Evolutionary conservation across 2,888 invertebrate species (phyloP).

Genomic region (Amphipyra tragopoginis): DNA sequence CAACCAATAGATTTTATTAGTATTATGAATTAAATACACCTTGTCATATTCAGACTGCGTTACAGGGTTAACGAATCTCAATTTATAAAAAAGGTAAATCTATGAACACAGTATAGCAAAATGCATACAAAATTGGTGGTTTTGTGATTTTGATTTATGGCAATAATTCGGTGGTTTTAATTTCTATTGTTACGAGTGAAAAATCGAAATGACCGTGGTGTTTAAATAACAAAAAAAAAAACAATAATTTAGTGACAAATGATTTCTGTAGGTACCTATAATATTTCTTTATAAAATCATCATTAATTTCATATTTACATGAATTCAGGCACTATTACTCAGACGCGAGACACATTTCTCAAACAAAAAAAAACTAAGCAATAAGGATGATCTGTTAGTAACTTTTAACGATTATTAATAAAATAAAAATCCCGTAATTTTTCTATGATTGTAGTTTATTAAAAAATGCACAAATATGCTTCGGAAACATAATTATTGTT

Average conservation of each 20-base stretch:
- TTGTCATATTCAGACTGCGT: background rate
- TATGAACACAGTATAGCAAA: conserved; percentile 30
- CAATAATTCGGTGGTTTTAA: conserved; percentile 52
- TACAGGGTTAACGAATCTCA: conserved; percentile 8
- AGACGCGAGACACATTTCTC: no score
- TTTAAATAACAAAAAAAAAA: no score
- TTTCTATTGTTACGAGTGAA: conserved; percentile 34
- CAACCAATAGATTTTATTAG: no score
- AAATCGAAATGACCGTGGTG: background rate
- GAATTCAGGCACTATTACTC: no score
- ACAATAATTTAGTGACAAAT: no score
- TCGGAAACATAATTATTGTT: conserved; percentile 58
- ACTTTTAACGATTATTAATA: conserved; percentile 27
- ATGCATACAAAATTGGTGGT: conserved; percentile 12
- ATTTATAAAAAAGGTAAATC: background rate
- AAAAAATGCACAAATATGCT: conserved; percentile 69
- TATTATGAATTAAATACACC: background rate
- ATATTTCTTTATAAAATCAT: no score
- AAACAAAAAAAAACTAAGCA: background rate
- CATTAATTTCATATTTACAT: no score
- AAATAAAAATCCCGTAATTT: conserved; percentile 44
- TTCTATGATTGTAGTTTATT: conserved; percentile 55
- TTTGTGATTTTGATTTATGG: conserved; percentile 28
- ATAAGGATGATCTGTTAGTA: conserved; percentile 42
- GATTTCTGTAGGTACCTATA: no score